A percentile compares a stretch with the other conserved stretches of the same genome.
Evolutionary conservation across 1,140 invertebrate genomes (phyloP).

Genomic region (Acromyrmex charruanus): DNA sequence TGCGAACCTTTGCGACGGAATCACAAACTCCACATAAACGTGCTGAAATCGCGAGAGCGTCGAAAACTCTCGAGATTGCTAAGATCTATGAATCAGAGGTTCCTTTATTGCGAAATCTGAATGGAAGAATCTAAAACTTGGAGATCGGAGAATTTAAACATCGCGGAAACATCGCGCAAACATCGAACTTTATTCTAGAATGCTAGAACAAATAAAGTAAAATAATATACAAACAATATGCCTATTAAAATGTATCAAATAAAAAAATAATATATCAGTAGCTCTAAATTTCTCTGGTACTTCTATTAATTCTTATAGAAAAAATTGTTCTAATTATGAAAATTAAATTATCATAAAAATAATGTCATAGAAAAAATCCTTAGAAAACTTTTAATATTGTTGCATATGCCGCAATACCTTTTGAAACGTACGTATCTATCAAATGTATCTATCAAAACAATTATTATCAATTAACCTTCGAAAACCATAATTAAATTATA

Average conservation of each 20-base stretch:
- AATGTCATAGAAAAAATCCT: neutral
- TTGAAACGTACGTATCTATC: neutral
- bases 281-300: neutral
- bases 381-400: neutral
- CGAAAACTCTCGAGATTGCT: neutral
- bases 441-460: neutral
- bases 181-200: neutral
- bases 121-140: neutral
- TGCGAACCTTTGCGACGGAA: constrained; percentile 14
- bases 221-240: neutral
- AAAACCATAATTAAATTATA: neutral
- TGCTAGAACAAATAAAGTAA: neutral
- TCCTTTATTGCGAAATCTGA: neutral
- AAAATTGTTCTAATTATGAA: neutral
- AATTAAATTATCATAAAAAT: neutral
- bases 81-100: neutral
- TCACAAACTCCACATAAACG: neutral
- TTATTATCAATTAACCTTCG: neutral
- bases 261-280: neutral
- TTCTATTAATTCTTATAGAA: neutral
- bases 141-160: neutral
- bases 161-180: neutral
- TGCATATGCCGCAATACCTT: neutral
- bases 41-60: neutral
- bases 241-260: neutral